Evolutionary conservation across 2,113 vertebrate genomes (phyloP), one percentile per base, ranked within the genome.

Genomic region (Herpetotheres cachinnans): DNA sequence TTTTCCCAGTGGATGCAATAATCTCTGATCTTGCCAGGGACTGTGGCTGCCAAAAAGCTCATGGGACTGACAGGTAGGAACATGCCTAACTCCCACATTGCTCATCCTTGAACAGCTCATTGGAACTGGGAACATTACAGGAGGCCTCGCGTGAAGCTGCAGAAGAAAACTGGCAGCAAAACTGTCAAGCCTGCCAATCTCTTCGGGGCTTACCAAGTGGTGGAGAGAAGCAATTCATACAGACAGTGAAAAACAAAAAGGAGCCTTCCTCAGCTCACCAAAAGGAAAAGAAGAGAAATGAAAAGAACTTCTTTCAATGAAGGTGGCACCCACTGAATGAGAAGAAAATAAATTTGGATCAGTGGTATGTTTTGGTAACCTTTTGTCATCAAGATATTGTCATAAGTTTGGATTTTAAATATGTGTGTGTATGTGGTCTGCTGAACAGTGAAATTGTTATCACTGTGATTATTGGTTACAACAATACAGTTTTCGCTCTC

Each of bases 121-220:
- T 80, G 61, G 82, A 94, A 61, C 47, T 30, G 40, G 49, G 42
- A 86, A 67, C 2, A 1, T 66, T 89, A 19, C 34, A 55, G 81
- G 65, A 95, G 49, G 22, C n/a, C 27, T 90, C 7, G 19, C 65
- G 47, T 83, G 87, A 87, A 95, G 67, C 61, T 50, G 66, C 62
- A 62, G 63, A 90, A 91, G 59, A 85, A 89, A 97, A 56, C 79
- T 93, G 90, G 81, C 81, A 94, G 70, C 49, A 82, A 96, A 96
- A 90, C 38, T 14, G 18, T 49, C 29, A 85, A 59, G 69, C 17
- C 34, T 96, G 80, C 89, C 94, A 94, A 7, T 54, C 52, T 95
- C 61, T 84, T 90, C 10, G 29, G 78, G 50, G 38, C 42, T 96
- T 91, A 94, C 47, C 46, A 84, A 90, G 54, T 65, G 73, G 42